These are phyloP conservation scores for Drosophila diplacantha DNA, from an alignment of 2,888 invertebrate genomes.

Conservation along the genomic window DNA sequence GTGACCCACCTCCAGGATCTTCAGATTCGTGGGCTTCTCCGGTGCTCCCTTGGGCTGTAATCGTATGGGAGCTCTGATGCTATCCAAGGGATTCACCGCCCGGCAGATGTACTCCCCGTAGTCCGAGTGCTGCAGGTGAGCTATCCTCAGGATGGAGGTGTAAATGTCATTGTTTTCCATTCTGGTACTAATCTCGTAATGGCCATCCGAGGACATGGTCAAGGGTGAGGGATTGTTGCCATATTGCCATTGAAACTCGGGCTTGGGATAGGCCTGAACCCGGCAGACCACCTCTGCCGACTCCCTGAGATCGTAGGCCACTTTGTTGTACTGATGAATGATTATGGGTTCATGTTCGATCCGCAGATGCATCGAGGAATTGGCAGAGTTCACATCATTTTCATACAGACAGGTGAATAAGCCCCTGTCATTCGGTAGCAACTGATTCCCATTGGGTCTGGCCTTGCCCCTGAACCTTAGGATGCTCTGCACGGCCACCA, in stretches of 20 bases:
- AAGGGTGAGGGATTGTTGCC: slow-evolving; percentile 86
- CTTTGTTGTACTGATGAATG: slow-evolving; percentile 90
- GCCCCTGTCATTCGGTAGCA: slow-evolving; percentile 90
- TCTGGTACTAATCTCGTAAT: slow-evolving; percentile 89
- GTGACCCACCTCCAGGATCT: slow-evolving; percentile 86
- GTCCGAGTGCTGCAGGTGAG: slow-evolving; percentile 86
- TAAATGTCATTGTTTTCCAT: slow-evolving; percentile 91
- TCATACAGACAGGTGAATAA: slow-evolving; percentile 91
- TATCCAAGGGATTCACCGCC: slow-evolving; percentile 90
- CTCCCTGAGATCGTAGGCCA: slow-evolving; percentile 90
- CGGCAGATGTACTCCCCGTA: slow-evolving; percentile 95
- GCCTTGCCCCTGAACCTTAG: slow-evolving; percentile 88
- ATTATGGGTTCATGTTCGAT: slow-evolving; percentile 95
- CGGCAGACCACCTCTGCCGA: slow-evolving; percentile 91
- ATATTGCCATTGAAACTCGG: slow-evolving; percentile 94
- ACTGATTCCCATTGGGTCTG: slow-evolving; percentile 86
- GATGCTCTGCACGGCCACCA: slow-evolving; percentile 89
- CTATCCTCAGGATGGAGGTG: slow-evolving; percentile 86
- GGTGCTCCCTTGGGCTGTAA: slow-evolving; percentile 92
- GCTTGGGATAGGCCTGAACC: slow-evolving; percentile 94
- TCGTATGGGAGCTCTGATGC: slow-evolving; percentile 85
- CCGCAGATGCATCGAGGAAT: slow-evolving; percentile 92
- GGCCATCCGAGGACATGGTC: slow-evolving; percentile 88
- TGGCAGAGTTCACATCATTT: slow-evolving; percentile 92
- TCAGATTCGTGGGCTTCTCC: slow-evolving; percentile 86